Base-by-base conservation (phyloP, 2,797 vertebrate genomes). In the Epinephelus malabaricus region DNA sequence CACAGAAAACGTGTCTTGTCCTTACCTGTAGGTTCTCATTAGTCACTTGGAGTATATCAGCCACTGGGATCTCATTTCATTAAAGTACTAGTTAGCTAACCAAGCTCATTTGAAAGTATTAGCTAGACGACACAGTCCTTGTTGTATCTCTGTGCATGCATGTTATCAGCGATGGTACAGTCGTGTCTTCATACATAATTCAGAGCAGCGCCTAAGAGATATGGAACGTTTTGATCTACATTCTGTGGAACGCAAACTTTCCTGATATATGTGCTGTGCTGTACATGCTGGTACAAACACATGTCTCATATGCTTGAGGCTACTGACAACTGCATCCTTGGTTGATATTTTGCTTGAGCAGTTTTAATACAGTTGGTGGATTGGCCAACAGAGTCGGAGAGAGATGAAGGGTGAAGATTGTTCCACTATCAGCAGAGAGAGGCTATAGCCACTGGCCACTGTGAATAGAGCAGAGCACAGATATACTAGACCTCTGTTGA, bases 381-480 rank as follows among this genome's bases (percentile, higher is more conserved):
- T 83, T 84, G 71, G 71, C 74, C 81, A 73, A 81, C 68, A 64
- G 85, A 89, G 88, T 67, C 43, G 60, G 86, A 62, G 81, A 56
- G 77, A 92, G 92, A 94, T 95, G 79, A 73, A 73, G 68, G 76
- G 54, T 76, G 76, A 51, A 90, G 93, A 94, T 95, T 90, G 73
- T 55, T 72, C 61, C 66, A 23, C 79, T 94, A 92, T 95, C 92
- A 86, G 89, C 86, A 72, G 69, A 67, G 72, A 74, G 71, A 82
- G 69, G 78, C 76, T 64, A 11, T 70, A 91, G 88, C 85, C 82
- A 76, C 73, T 84, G 93, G 90, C 86, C 89, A 85, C 73, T 86
- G 74, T 89, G 90, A 94, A 88, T 84, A 79, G 84, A 90, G 88
- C 68, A 84, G 73, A 84, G 78, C 78, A 68, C 75, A 92, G 90